phyloP scores from a whole-genome alignment of 2,113 vertebrate species.

The Rutilus rutilus region DNA sequence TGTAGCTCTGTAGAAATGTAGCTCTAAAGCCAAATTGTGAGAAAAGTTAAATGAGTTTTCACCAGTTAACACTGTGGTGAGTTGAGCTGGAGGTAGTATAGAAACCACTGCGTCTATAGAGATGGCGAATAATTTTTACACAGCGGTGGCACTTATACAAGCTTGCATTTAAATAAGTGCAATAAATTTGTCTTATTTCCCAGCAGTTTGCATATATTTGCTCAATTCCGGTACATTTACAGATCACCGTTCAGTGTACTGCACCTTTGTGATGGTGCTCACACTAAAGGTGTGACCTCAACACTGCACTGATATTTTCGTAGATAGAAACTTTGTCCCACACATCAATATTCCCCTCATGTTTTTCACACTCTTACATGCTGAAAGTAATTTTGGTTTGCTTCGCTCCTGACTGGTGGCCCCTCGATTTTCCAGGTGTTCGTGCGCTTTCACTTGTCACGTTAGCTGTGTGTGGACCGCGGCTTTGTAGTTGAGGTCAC shows the following conservation, averaged over 20 bases:
- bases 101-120: not conserved
- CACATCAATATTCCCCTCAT: not conserved
- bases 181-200: not conserved
- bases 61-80: not conserved
- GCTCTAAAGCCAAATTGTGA: not conserved
- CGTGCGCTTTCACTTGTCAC: conserved; percentile 32
- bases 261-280: no score
- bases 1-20: not conserved
- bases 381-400: conserved; percentile 22
- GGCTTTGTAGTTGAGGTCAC: conserved; percentile 46
- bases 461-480: not conserved
- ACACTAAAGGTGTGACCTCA: not conserved
- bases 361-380: conserved; percentile 21
- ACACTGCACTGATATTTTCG: not conserved
- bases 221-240: not conserved
- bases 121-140: not conserved
- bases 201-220: not conserved
- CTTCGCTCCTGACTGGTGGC: conserved; percentile 19
- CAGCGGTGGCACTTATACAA: not conserved
- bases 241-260: not conserved
- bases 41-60: conserved; percentile 6
- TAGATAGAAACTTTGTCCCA: not conserved
- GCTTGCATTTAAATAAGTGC: not conserved
- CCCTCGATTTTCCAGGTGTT: conserved; percentile 48
- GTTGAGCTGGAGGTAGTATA: not conserved